A percentile compares a stretch with the other conserved stretches of the same genome.
These are phyloP conservation scores for Microcebus tavaratra DNA, from an alignment of 2,113 vertebrate genomes.

Conservation along the genomic window DNA sequence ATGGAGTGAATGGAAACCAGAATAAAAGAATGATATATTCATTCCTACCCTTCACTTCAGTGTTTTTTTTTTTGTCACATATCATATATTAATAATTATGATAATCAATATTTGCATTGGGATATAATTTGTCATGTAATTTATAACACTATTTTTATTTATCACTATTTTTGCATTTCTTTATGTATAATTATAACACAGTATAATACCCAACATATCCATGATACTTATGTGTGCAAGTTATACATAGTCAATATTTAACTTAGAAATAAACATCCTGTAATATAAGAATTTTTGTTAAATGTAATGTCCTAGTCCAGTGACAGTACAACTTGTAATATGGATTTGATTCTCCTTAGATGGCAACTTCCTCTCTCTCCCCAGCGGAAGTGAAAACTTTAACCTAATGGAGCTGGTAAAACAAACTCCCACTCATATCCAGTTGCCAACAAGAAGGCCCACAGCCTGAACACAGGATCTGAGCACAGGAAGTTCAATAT, in stretches of 20 bases:
- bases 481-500: conserved; percentile 68
- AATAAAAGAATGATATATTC: neutral
- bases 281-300: conserved; percentile 12
- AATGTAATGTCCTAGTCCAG: neutral
- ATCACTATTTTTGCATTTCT: neutral
- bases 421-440: neutral
- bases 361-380: conserved; percentile 4
- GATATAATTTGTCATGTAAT: neutral
- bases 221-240: neutral
- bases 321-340: neutral
- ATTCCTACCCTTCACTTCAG: neutral
- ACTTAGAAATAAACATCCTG: neutral
- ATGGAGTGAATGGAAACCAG: neutral
- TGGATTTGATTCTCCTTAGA: neutral
- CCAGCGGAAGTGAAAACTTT: conserved; percentile 58
- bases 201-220: neutral
- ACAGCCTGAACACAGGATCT: conserved; percentile 61
- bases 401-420: conserved; percentile 63
- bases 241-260: conserved; percentile 19
- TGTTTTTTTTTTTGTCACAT: neutral
- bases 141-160: neutral
- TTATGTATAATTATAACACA: neutral
- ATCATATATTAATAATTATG: neutral
- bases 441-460: conserved; percentile 38
- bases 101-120: neutral